A percentile compares a stretch with the other conserved stretches of the same genome.
Evolutionary conservation across 1,140 invertebrate genomes (phyloP).

Genomic region (Lanistes nyassanus): DNA sequence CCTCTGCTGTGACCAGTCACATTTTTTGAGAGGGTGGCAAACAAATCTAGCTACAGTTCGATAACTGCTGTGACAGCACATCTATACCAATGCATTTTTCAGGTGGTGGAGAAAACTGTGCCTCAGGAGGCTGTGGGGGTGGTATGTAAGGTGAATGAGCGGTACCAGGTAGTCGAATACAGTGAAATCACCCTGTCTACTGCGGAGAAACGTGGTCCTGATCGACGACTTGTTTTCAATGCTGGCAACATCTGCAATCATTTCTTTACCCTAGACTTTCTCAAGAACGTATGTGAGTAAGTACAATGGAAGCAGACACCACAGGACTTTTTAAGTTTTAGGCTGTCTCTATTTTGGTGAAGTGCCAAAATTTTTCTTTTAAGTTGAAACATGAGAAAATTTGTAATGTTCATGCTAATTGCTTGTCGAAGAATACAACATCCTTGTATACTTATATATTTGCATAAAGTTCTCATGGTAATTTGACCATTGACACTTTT

Average conservation of each 20-base stretch:
- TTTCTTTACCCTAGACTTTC: constrained; percentile 90
- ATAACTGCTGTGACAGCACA: not conserved
- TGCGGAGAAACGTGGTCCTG: constrained; percentile 80
- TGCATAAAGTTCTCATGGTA: too few species aligned
- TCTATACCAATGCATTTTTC: constrained; percentile 30
- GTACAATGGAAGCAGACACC: constrained; percentile 28
- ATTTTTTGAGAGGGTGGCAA: not conserved
- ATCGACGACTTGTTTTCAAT: constrained; percentile 88
- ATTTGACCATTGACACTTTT: too few species aligned
- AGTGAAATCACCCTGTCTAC: constrained; percentile 92
- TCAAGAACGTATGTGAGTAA: constrained; percentile 72
- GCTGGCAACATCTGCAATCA: constrained; percentile 99
- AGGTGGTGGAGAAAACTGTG: constrained; percentile 89
- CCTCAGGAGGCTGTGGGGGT: constrained; percentile 95
- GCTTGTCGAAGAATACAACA: too few species aligned
- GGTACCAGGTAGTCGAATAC: constrained; percentile 93
- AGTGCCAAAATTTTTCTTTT: too few species aligned
- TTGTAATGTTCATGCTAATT: too few species aligned
- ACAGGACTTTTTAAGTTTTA: too few species aligned
- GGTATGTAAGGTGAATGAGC: constrained; percentile 88
- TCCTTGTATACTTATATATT: too few species aligned
- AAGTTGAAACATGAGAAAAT: too few species aligned
- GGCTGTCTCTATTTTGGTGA: too few species aligned
- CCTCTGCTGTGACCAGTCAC: not conserved
- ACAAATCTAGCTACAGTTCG: too few species aligned